Evolutionary conservation across 1,140 invertebrate species (phyloP), one percentile per base, ranked within the genome.

Genomic region (Chelonus insularis): DNA sequence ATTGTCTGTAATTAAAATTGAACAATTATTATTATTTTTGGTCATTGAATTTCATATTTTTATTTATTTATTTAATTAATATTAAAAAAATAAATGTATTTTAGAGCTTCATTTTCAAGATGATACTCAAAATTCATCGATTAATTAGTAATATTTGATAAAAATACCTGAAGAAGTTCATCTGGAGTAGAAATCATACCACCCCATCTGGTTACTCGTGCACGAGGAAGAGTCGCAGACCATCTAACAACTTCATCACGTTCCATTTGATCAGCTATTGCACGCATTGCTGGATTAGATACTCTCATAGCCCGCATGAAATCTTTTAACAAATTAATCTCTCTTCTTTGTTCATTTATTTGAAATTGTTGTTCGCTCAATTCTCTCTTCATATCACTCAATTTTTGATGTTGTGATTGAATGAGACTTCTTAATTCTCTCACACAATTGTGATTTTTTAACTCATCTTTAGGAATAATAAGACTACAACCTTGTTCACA

Each of bases 121-220:
- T 14, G 23, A 39, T n/a, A 1, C 4, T n/a, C n/a, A 25, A 12
- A 7, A 48, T 48, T 48, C 11, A 18, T 21, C n/a, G n/a, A n/a
- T n/a, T n/a, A n/a, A n/a, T n/a, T n/a, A n/a, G n/a, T n/a, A n/a
- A n/a, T n/a, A n/a, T n/a, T n/a, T n/a, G n/a, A n/a, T n/a, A 20
- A 36, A 8, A 54, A 14, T 76, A 94, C 91, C 86, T 97, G 95
- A 66, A 97, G 82, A 32, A 92, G 87, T 78, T 93, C 91, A 83
- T 98, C 95, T 3, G 95, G 96, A 1, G 96, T 98, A 12, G 94
- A 96, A 59, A 97, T 97, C 93, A 98, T 97, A 55, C 95, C 95
- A 55, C 95, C 96, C 96, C 95, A 98, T 52, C 95, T 84, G 1
- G 93, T 96, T 21, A 97, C 95, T 66, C 94, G 81, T 1, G 95